phyloP scores from a whole-genome alignment of 1,140 invertebrate species.

The Ylistrum balloti region DNA sequence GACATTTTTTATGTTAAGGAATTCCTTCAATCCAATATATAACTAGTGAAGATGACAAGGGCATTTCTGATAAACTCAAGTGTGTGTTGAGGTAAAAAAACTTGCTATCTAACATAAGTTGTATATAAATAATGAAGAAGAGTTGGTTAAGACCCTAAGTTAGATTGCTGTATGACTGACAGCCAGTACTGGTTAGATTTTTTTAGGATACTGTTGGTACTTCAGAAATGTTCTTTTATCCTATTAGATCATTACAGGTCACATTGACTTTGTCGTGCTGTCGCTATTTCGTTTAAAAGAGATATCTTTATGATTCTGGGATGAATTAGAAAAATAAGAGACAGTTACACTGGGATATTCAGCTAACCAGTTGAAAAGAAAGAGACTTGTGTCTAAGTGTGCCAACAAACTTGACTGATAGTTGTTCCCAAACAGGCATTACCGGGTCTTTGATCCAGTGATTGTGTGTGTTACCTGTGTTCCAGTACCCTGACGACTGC shows the following conservation, averaged over 20 bases:
- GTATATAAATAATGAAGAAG: background rate
- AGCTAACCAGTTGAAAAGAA: background rate
- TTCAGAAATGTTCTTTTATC: background rate
- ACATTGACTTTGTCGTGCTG: too few relatives aligned
- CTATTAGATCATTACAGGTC: background rate
- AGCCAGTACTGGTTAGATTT: background rate
- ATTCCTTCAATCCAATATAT: slow-evolving; percentile 27
- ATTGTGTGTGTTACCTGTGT: slow-evolving; percentile 24
- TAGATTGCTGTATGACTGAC: background rate
- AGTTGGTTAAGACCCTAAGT: slow-evolving; percentile 2
- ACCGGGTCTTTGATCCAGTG: background rate
- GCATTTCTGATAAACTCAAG: slow-evolving; percentile 20
- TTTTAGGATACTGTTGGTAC: background rate
- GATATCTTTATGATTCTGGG: background rate
- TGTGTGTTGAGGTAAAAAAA: slow-evolving; percentile 4
- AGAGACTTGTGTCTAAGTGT: background rate
- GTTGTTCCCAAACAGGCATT: slow-evolving; percentile 9
- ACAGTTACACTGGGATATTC: background rate
- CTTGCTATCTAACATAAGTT: slow-evolving; percentile 13
- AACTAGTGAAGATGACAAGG: slow-evolving; percentile 24
- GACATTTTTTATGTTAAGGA: background rate
- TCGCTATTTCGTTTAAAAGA: background rate
- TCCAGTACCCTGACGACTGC: background rate
- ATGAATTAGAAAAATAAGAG: background rate
- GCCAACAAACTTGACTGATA: slow-evolving; percentile 27